These are phyloP conservation scores for Tragulus kanchil DNA, from an alignment of 2,113 vertebrate species.

Conservation along the genomic window DNA sequence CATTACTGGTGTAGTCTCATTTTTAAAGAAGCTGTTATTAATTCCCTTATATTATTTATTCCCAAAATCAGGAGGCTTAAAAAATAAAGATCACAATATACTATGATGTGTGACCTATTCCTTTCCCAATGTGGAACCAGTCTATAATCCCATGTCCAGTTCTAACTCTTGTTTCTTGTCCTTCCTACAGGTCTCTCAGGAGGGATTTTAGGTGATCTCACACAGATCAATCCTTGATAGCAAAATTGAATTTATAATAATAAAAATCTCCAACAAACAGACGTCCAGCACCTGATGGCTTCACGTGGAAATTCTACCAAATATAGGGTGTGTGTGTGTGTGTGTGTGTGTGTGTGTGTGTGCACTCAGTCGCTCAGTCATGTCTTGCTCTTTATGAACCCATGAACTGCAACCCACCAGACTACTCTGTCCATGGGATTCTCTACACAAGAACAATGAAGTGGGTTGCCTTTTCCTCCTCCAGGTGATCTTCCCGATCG, in stretches of 20 bases:
- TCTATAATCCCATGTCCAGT: too few species aligned
- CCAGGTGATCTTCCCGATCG: fast-evolving
- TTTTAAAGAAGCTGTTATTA: neutral
- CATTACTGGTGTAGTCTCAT: neutral
- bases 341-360: neutral
- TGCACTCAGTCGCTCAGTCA: neutral
- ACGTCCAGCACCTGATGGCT: too few species aligned
- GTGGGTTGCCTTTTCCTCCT: neutral
- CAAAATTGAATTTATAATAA: neutral
- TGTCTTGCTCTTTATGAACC: neutral
- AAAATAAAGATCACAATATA: neutral
- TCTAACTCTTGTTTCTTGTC: too few species aligned
- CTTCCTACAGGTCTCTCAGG: too few species aligned
- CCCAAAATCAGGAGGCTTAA: neutral
- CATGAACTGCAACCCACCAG: neutral
- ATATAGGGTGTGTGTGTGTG: neutral
- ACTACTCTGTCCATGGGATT: neutral
- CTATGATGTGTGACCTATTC: neutral
- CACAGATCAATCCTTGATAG: neutral
- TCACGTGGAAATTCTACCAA: neutral
- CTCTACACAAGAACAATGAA: neutral
- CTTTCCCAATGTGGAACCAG: too few species aligned
- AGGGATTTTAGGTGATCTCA: too few species aligned
- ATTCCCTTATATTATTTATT: neutral
- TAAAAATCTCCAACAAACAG: neutral